Evolutionary conservation across 2,888 invertebrate genomes (phyloP).

Genomic region (Xestia sexstrigata): DNA sequence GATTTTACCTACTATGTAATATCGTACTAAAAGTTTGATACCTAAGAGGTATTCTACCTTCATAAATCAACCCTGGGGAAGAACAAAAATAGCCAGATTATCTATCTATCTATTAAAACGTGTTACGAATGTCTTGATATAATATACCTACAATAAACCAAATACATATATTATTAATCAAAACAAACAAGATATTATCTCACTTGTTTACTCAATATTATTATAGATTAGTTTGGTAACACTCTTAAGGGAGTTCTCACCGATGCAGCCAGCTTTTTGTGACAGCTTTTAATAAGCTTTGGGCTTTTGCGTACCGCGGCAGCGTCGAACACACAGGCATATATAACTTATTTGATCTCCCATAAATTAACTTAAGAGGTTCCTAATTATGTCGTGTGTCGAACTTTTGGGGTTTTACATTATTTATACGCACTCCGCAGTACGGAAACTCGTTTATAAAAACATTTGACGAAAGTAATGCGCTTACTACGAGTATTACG

Average conservation of each 20-base stretch:
- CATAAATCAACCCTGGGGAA: not conserved
- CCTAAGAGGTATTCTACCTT: not conserved
- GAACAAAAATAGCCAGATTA: not conserved
- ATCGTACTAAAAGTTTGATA: not conserved
- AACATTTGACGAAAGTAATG: conserved; percentile 57
- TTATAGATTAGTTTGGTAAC: conserved; percentile 74
- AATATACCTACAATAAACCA: not conserved
- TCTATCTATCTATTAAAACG: not conserved
- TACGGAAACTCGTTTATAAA: conserved; percentile 51
- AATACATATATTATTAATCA: not conserved
- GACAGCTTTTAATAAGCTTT: conserved; percentile 86
- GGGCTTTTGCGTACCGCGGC: conserved; percentile 80
- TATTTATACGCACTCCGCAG: conserved; percentile 59
- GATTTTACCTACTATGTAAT: not conserved
- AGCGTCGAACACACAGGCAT: conserved; percentile 65
- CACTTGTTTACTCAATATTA: conserved; percentile 59
- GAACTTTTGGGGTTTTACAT: conserved; percentile 65
- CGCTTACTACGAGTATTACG: conserved; percentile 45
- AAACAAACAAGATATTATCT: not conserved
- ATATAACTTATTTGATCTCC: conserved; percentile 76
- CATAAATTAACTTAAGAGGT: conserved; percentile 70
- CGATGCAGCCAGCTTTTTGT: conserved; percentile 81
- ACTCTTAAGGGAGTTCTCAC: conserved; percentile 73
- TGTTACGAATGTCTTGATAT: not conserved
- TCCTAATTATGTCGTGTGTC: conserved; percentile 69